Percentiles rank a stretch among this genome's conserved stretches.
phyloP scores from a whole-genome alignment of 2,888 invertebrate genomes.

The Chorisops tibialis region DNA sequence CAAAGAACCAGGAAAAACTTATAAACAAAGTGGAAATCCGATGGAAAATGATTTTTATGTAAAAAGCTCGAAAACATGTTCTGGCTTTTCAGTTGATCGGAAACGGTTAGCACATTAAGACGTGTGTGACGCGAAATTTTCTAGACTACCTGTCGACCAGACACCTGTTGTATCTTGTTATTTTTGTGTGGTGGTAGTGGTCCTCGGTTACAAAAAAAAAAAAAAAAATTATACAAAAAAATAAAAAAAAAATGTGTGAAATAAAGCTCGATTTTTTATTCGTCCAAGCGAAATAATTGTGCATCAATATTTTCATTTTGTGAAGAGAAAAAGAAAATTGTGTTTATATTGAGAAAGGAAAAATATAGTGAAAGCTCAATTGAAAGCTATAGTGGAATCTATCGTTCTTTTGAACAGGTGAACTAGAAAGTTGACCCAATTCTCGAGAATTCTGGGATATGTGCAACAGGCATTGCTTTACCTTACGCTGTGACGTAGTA shows the following conservation, averaged over 20 bases:
- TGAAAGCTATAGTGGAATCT: no score
- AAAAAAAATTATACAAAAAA: no score
- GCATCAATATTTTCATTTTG: no score
- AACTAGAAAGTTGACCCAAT: constrained; percentile 13
- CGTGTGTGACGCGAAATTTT: constrained; percentile 11
- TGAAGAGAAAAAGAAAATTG: no score
- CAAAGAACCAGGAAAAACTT: constrained; percentile 2
- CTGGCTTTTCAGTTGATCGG: constrained; percentile 29
- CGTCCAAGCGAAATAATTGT: no score
- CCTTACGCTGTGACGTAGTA: constrained; percentile 21
- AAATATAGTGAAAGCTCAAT: background rate
- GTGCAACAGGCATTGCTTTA: constrained; percentile 21
- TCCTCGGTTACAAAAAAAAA: no score
- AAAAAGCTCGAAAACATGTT: constrained; percentile 29
- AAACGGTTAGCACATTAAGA: constrained; percentile 29
- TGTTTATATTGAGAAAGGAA: no score
- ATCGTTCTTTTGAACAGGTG: background rate
- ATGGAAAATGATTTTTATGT: constrained; percentile 15
- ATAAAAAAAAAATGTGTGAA: no score
- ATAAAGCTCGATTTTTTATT: no score
- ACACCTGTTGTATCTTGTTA: constrained; percentile 30
- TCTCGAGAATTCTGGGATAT: constrained; percentile 2
- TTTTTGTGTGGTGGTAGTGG: no score
- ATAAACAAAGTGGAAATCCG: constrained; percentile 3
- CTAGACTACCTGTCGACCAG: background rate